phyloP scores from a whole-genome alignment of 2,113 vertebrate species.

The Oenanthe melanoleuca region DNA sequence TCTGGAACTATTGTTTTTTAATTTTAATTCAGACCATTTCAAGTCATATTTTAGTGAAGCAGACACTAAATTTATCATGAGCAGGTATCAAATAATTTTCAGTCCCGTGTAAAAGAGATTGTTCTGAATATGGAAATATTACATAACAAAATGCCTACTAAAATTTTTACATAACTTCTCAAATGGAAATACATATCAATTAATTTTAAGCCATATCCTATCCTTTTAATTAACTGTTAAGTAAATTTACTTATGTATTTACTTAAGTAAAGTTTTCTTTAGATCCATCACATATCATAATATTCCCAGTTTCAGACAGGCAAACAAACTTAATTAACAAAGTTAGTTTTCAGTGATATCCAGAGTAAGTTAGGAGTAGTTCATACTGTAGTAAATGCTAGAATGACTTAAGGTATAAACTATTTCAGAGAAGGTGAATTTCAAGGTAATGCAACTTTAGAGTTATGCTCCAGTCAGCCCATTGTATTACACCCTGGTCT shows the following conservation, averaged over 20 bases:
- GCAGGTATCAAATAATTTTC: not conserved
- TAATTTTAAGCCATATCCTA: not conserved
- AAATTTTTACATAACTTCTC: not conserved
- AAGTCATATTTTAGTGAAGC: slow-evolving; percentile 32
- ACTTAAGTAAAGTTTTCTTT: not conserved
- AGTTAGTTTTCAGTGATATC: not conserved
- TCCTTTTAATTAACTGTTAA: not conserved
- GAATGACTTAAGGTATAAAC: not conserved
- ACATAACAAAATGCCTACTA: not conserved
- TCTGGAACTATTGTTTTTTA: not conserved
- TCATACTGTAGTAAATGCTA: not conserved
- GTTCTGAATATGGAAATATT: not conserved
- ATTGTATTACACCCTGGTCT: not conserved
- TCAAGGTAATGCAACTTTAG: not conserved
- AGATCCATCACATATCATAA: not conserved
- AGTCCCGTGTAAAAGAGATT: not conserved
- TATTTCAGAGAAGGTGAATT: not conserved
- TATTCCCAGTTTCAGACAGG: not conserved
- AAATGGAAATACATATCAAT: not conserved
- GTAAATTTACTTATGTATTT: no score
- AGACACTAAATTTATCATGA: slow-evolving; percentile 11
- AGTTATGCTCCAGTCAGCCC: not conserved
- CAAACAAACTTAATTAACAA: not conserved
- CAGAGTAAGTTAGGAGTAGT: not conserved
- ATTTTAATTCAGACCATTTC: slow-evolving; percentile 54